Conservation (phyloP, 2,888 invertebrate species). For the Melanostoma scalare region DNA sequence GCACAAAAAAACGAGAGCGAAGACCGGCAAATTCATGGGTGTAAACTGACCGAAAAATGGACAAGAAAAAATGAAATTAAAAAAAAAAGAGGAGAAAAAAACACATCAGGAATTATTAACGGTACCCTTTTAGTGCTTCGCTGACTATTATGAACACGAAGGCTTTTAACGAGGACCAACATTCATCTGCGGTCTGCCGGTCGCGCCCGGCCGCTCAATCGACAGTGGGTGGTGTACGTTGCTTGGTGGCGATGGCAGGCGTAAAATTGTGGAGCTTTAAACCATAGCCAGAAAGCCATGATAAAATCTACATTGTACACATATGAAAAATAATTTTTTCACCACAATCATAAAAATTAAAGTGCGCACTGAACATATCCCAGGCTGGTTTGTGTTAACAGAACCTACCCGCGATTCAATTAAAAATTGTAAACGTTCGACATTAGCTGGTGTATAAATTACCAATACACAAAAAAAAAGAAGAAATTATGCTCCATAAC, state of each 20-base stretch:
- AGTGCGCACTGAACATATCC: constrained; percentile 59
- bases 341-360: constrained; percentile 66
- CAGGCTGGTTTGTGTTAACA: constrained; percentile 56
- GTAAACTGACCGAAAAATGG: constrained; percentile 53
- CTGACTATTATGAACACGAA: constrained; percentile 62
- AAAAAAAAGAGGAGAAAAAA: constrained; percentile 25
- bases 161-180: constrained; percentile 64
- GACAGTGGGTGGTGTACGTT: background rate
- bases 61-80: constrained; percentile 24
- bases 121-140: constrained; percentile 61
- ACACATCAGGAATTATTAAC: constrained; percentile 50
- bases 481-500: constrained; percentile 16
- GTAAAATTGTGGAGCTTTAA: constrained; percentile 41
- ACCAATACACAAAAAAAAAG: constrained; percentile 4
- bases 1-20: constrained; percentile 15
- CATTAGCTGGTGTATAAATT: constrained; percentile 58
- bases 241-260: background rate
- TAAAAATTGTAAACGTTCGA: constrained; percentile 60
- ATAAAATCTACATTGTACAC: constrained; percentile 48
- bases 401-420: constrained; percentile 55
- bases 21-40: constrained; percentile 28
- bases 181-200: constrained; percentile 51
- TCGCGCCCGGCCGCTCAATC: background rate
- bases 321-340: constrained; percentile 40
- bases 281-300: constrained; percentile 30